Conservation (phyloP, 2,113 vertebrate species). For the Pseudorhombus dupliciocellatus region DNA sequence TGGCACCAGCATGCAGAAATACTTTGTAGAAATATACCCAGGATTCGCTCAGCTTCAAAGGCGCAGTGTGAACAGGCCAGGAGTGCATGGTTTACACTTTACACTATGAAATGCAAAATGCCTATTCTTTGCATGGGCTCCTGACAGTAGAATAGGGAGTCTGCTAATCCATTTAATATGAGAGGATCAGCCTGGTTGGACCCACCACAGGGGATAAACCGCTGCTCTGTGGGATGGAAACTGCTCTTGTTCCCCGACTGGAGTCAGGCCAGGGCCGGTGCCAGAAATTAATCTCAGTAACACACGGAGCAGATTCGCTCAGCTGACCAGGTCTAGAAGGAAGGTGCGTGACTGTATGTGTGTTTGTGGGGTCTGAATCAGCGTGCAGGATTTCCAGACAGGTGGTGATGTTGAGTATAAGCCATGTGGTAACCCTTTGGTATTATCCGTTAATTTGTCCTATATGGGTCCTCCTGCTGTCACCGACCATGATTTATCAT, state of each 20-base stretch:
- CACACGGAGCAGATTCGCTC: slow-evolving; percentile 51
- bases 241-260: slow-evolving; percentile 24
- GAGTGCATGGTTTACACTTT: slow-evolving; percentile 7
- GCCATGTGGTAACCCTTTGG: slow-evolving; percentile 44
- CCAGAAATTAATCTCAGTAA: slow-evolving; percentile 54
- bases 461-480: slow-evolving; percentile 30
- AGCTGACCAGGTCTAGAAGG: slow-evolving; percentile 36
- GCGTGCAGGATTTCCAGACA: slow-evolving; percentile 56
- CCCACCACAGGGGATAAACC: slow-evolving; percentile 64
- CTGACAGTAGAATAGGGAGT: slow-evolving; percentile 60
- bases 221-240: slow-evolving; percentile 62
- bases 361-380: slow-evolving; percentile 22
- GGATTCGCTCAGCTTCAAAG: not conserved
- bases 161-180: slow-evolving; percentile 76
- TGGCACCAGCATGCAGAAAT: slow-evolving; percentile 25
- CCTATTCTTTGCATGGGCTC: slow-evolving; percentile 40
- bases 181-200: slow-evolving; percentile 71
- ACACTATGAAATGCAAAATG: slow-evolving; percentile 34
- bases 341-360: slow-evolving; percentile 13
- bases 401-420: slow-evolving; percentile 53
- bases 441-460: slow-evolving; percentile 43
- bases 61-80: not conserved
- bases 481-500: slow-evolving; percentile 26
- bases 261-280: slow-evolving; percentile 47
- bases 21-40: not conserved